Evolutionary conservation across 1,140 invertebrate species (phyloP).

Genomic region (Gonioctena quinquepunctata): DNA sequence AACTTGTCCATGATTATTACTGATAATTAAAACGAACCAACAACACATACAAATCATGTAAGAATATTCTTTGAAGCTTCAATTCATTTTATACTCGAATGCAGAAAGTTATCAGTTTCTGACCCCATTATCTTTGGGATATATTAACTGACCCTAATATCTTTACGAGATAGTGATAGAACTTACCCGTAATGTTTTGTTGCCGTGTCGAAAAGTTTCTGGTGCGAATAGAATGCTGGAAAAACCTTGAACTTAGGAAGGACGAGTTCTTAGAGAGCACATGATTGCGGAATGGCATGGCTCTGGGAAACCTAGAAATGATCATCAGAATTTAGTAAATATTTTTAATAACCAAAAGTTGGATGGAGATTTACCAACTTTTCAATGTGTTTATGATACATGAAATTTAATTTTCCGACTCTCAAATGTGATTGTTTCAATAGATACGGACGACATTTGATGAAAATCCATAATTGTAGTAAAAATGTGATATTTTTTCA

Average conservation of each 20-base stretch:
- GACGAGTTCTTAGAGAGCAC: background rate
- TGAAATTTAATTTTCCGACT: no score
- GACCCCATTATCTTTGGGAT: constrained; percentile 8
- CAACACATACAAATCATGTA: background rate
- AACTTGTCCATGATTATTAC: constrained; percentile 6
- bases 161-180: background rate
- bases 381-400: no score
- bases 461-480: no score
- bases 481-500: no score
- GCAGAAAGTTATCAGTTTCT: constrained; percentile 2
- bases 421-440: no score
- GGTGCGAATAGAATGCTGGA: background rate
- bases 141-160: constrained; percentile 12
- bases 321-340: no score
- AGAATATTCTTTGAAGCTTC: background rate
- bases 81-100: constrained; percentile 4
- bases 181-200: constrained; percentile 7
- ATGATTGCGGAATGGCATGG: background rate
- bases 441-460: no score
- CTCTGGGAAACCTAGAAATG: background rate
- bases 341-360: no score
- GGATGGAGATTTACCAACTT: no score
- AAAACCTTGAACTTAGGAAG: constrained; percentile 1
- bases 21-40: background rate
- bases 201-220: constrained; percentile 15